Conservation (phyloP, 2,113 vertebrate species). For the Oncorhynchus keta region DNA sequence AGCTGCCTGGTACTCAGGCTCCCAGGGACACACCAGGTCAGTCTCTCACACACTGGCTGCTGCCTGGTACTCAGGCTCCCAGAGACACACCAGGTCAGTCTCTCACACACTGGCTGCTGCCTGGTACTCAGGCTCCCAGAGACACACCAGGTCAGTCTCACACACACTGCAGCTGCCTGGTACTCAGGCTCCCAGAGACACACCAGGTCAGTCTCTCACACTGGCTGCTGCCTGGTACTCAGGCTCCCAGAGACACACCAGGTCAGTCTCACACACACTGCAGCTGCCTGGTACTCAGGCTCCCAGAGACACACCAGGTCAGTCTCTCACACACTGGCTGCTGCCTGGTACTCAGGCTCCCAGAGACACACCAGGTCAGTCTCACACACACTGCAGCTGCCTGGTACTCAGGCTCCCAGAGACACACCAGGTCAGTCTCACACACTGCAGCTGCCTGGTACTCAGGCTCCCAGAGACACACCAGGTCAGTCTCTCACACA, state of each 20-base stretch:
- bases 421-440: conserved; percentile 72
- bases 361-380: conserved; percentile 81
- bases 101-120: neutral
- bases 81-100: conserved; percentile 79
- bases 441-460: conserved; percentile 33
- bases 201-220: conserved; percentile 68
- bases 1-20: conserved; percentile 82
- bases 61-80: conserved; percentile 82
- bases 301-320: conserved; percentile 83
- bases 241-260: conserved; percentile 85
- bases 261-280: conserved; percentile 68
- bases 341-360: conserved; percentile 81
- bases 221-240: conserved; percentile 79
- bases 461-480: conserved; percentile 88
- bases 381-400: conserved; percentile 77
- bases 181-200: conserved; percentile 88
- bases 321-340: conserved; percentile 80
- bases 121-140: too few relatives aligned
- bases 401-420: conserved; percentile 86
- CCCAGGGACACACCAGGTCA: conserved; percentile 82
- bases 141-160: too few relatives aligned
- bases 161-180: conserved; percentile 63
- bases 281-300: conserved; percentile 83
- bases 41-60: conserved; percentile 80
- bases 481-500: conserved; percentile 64